These are phyloP conservation scores for Hydrotaea cyrtoneurina DNA, from an alignment of 2,888 invertebrate genomes.

Conservation along the genomic window DNA sequence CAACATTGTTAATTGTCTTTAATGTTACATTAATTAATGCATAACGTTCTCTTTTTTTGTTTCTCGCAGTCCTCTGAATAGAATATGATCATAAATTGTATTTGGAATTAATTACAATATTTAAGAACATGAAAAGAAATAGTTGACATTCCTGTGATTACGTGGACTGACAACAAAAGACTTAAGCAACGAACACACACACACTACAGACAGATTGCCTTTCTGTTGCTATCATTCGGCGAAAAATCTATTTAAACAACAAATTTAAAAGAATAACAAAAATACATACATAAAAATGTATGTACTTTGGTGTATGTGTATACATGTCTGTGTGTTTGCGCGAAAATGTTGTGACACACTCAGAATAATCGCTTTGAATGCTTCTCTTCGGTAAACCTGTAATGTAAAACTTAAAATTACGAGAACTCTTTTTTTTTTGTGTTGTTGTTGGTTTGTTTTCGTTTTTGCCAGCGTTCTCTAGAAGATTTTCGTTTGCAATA, in stretches of 20 bases:
- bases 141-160: constrained; percentile 20
- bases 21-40: constrained; percentile 3
- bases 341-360: not conserved
- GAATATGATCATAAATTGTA: constrained; percentile 16
- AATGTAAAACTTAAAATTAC: constrained; percentile 10
- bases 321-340: no score
- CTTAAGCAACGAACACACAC: constrained; percentile 12
- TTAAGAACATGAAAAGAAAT: constrained; percentile 10
- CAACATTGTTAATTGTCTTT: not conserved
- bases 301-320: no score
- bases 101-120: not conserved
- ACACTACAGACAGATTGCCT: not conserved
- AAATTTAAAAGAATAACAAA: not conserved
- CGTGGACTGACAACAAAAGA: constrained; percentile 18
- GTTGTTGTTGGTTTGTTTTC: no score
- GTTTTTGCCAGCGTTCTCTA: not conserved
- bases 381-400: not conserved
- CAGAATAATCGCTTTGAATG: not conserved
- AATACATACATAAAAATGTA: not conserved
- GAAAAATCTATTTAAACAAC: not conserved
- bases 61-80: not conserved
- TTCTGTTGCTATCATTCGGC: not conserved
- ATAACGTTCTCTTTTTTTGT: constrained; percentile 13
- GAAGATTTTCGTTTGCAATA: not conserved
- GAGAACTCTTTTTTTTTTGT: no score